Evolutionary conservation across 1,140 invertebrate species (phyloP).

Genomic region (Euura saliciscinereae): DNA sequence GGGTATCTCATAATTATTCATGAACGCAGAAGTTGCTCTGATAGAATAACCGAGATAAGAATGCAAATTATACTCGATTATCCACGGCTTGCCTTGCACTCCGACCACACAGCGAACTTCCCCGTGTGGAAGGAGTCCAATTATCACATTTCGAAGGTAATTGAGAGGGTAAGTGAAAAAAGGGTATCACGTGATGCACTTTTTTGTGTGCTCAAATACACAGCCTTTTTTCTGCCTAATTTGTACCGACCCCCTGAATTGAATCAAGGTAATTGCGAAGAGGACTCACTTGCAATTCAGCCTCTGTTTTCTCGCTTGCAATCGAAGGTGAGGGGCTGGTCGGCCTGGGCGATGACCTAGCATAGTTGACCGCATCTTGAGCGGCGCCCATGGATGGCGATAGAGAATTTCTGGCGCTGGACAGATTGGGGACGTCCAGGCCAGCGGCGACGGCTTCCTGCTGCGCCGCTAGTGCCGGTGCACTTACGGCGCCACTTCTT

Average conservation of each 20-base stretch:
- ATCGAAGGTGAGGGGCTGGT: conserved; percentile 84
- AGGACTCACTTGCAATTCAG: conserved; percentile 62
- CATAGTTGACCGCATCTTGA: conserved; percentile 68
- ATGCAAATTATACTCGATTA: neutral
- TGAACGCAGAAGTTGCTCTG: neutral
- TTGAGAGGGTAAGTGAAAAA: too few relatives aligned
- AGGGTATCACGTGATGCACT: too few relatives aligned
- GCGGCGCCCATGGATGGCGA: conserved; percentile 69
- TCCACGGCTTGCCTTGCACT: neutral
- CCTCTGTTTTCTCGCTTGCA: conserved; percentile 78
- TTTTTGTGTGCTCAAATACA: too few relatives aligned
- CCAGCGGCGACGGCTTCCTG: conserved; percentile 45
- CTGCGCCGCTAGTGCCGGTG: conserved; percentile 26
- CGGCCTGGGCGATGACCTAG: conserved; percentile 75
- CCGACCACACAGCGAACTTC: neutral
- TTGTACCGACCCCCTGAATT: too few relatives aligned
- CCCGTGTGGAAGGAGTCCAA: too few relatives aligned
- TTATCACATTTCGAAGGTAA: too few relatives aligned
- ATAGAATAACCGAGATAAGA: neutral
- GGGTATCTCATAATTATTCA: conserved; percentile 2
- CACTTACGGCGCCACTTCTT: conserved; percentile 44
- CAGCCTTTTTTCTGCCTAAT: too few relatives aligned
- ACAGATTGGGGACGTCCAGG: conserved; percentile 59
- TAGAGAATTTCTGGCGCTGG: conserved; percentile 66
- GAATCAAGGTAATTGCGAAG: too few relatives aligned